Percentiles rank a stretch among this genome's conserved stretches.
These are phyloP conservation scores for Pseudomyrmex pallidus DNA, from an alignment of 1,140 invertebrate species.

Conservation along the genomic window DNA sequence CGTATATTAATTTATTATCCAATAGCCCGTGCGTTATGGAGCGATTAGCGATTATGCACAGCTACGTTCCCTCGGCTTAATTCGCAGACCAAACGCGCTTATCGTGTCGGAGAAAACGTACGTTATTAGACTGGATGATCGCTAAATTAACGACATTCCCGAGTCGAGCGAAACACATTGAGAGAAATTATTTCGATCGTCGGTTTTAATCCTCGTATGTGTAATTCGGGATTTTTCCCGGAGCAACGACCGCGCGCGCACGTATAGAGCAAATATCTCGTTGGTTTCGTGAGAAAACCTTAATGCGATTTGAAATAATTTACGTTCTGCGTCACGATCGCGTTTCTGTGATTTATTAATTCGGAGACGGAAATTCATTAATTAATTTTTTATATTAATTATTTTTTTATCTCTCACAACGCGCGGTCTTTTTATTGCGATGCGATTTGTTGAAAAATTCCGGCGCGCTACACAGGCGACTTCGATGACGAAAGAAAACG, in stretches of 20 bases:
- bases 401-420: too few species aligned
- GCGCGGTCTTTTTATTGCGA: too few species aligned
- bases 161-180: neutral
- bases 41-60: neutral
- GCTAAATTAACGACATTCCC: constrained; percentile 5
- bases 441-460: neutral
- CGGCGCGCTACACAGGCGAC: neutral
- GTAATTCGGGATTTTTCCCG: constrained; percentile 23
- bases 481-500: neutral
- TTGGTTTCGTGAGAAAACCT: constrained; percentile 1
- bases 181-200: constrained; percentile 8
- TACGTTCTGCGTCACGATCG: neutral
- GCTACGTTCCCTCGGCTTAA: neutral
- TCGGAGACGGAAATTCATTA: too few species aligned
- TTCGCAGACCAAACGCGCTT: neutral
- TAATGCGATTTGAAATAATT: neutral
- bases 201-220: neutral
- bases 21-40: neutral
- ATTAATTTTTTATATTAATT: too few species aligned
- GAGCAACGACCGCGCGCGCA: constrained; percentile 18
- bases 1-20: neutral
- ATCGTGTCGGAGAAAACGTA: neutral
- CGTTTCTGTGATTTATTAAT: constrained; percentile 16
- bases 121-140: neutral
- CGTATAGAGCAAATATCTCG: neutral